Evolutionary conservation across 2,797 vertebrate species (phyloP), one percentile per base, ranked within the genome.

Genomic region (Leuciscus waleckii): DNA sequence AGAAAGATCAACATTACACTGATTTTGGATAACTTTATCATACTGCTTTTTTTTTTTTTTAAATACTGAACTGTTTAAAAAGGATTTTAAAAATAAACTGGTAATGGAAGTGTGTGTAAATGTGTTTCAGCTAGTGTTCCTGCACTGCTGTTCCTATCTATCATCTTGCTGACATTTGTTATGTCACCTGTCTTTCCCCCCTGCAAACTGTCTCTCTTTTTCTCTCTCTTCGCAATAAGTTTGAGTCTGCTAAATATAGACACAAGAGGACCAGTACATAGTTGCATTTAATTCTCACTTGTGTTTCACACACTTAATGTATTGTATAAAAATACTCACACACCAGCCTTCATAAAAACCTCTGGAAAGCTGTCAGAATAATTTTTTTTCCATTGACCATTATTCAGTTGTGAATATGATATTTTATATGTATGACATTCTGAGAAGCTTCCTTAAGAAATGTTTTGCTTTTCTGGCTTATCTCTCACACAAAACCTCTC

Each of bases 101-200:
- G 65, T 32, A 23, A 46, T 65, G 17, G 3, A 65, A 43, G 26
- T 35, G 21, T 26, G 39, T 65, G 16, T 65, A 29, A 43, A 65
- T 46, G 54, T 63, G 26, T 65, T 79, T 65, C 5, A 46, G 43
- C 26, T 41, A 23, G 29, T 35, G 79, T 37, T 49, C 23, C 46
- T 11, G 16, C 78, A 8, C 63, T 26, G 79, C 65, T 81, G 79
- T 70, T 9, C 7, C 65, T 17, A 70, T 81, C 32, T 39, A 26
- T 81, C 79, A 81, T 54, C 23, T n/a, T 81, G 67, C 65, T 70
- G 49, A 39, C 67, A 70, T 81, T 70, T 81, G 43, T 69, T 81
- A 37, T 49, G 49, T 81, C 79, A 81, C 79, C 79, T 81, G 79
- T 81, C 41, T 19, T 13, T 23, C 41, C 65, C 77, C 35, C 46